phyloP scores from a whole-genome alignment of 2,113 vertebrate genomes.

The Dicrurus megarhynchus region DNA sequence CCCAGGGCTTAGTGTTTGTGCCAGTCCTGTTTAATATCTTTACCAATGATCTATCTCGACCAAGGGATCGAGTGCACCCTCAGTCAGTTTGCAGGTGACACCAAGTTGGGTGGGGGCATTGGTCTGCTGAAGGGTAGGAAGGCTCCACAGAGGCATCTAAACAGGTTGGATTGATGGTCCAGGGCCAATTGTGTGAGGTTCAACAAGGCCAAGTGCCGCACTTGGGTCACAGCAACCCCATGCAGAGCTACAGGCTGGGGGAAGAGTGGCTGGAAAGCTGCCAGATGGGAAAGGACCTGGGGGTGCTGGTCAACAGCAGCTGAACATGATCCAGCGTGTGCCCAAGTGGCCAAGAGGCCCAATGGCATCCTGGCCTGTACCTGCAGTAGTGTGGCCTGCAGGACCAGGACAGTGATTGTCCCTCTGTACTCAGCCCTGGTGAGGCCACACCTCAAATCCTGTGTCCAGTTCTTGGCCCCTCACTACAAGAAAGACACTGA shows the following conservation, averaged over 20 bases:
- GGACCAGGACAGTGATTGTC: neutral
- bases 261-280: neutral
- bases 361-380: neutral
- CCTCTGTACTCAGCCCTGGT: neutral
- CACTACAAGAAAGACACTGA: neutral
- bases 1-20: neutral
- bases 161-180: neutral
- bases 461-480: neutral
- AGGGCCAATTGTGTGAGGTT: neutral
- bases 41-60: rapidly evolving
- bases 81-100: neutral
- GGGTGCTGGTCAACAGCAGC: rapidly evolving
- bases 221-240: neutral
- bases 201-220: neutral
- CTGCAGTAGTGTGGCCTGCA: neutral
- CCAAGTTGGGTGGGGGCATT: neutral
- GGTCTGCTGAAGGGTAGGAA: neutral
- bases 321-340: neutral
- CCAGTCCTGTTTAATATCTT: neutral
- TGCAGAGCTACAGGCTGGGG: neutral
- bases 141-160: neutral
- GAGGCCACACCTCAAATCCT: neutral
- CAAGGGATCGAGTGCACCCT: rapidly evolving
- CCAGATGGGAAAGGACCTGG: rapidly evolving
- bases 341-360: neutral